Evolutionary conservation across 2,888 invertebrate species (phyloP).

Genomic region (Rosalia funebris): DNA sequence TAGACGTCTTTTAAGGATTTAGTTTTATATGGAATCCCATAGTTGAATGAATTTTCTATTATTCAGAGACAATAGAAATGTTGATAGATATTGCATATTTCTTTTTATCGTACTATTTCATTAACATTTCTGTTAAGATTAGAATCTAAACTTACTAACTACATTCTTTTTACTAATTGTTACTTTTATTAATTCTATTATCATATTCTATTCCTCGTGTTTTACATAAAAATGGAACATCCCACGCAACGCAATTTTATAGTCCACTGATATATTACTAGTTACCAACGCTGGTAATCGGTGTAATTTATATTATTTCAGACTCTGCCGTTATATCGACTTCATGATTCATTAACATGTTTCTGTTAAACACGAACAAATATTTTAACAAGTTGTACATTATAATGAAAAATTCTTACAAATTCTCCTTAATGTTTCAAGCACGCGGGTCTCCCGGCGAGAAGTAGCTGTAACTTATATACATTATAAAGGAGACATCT

Average conservation of each 20-base stretch:
- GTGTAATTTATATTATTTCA: slow-evolving; percentile 6
- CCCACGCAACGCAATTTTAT: not conserved
- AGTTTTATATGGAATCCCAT: no score
- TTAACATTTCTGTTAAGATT: no score
- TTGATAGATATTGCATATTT: no score
- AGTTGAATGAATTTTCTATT: no score
- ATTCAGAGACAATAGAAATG: no score
- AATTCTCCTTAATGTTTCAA: slow-evolving; percentile 21
- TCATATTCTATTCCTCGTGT: no score
- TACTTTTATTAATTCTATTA: no score
- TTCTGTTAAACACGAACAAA: slow-evolving; percentile 20
- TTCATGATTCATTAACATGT: slow-evolving; percentile 19
- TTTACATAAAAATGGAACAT: no score
- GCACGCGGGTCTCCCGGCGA: slow-evolving; percentile 45
- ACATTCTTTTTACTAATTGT: no score
- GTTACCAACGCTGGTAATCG: not conserved
- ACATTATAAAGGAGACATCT: slow-evolving; percentile 51
- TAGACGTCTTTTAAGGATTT: no score
- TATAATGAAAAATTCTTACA: slow-evolving; percentile 17
- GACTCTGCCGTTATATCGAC: not conserved
- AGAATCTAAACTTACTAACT: no score
- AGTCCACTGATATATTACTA: not conserved
- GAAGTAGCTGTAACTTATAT: slow-evolving; percentile 49
- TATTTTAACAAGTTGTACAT: slow-evolving; percentile 25
- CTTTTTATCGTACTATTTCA: no score